Conservation (phyloP, 2,113 vertebrate genomes). For the Bubo blakistoni region DNA sequence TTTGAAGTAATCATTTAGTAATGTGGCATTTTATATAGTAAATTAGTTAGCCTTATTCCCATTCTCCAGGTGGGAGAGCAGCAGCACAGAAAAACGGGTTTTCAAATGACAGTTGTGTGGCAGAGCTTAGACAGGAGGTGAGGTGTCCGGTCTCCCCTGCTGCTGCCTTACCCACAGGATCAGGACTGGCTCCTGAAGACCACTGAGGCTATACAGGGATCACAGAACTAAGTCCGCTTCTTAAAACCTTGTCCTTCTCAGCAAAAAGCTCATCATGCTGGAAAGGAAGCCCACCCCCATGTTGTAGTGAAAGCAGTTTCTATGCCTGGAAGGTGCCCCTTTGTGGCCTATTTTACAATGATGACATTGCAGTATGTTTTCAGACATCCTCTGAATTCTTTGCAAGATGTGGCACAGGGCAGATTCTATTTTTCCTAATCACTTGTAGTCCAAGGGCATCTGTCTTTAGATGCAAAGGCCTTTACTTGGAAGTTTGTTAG, state of each 20-base stretch:
- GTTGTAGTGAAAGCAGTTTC: rapidly evolving
- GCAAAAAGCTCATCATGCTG: background rate
- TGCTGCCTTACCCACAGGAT: background rate
- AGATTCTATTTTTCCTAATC: background rate
- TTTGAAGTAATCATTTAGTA: background rate
- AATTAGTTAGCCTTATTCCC: background rate
- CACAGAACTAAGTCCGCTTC: background rate
- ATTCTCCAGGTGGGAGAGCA: background rate
- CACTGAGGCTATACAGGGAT: rapidly evolving
- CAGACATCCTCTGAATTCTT: background rate
- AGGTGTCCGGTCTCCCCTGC: background rate
- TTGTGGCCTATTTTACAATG: background rate
- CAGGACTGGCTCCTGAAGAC: too few relatives aligned
- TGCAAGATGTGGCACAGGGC: background rate
- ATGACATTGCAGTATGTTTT: background rate
- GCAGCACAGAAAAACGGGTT: background rate
- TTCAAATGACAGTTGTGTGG: background rate
- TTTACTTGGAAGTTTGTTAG: background rate
- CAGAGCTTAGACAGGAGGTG: background rate
- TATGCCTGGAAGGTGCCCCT: background rate
- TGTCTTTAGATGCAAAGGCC: rapidly evolving
- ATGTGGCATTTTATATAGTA: background rate
- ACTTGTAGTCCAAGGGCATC: background rate
- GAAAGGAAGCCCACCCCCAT: background rate
- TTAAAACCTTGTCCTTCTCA: background rate